A percentile compares a stretch with the other conserved stretches of the same genome.
Evolutionary conservation across 2,113 vertebrate genomes (phyloP).

Genomic region (Ranitomeya imitator): DNA sequence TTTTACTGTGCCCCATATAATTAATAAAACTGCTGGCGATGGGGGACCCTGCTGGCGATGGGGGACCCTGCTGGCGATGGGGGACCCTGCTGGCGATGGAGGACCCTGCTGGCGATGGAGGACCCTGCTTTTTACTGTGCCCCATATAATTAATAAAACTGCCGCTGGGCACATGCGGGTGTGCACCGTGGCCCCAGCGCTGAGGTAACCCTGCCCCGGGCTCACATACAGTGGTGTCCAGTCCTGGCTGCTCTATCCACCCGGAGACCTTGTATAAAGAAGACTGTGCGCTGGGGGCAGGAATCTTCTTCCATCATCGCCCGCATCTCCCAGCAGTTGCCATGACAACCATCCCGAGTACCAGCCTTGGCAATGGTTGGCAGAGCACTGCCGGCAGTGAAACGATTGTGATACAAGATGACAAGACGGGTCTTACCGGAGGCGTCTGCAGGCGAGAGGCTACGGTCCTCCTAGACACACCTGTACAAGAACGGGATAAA

Average conservation of each 20-base stretch:
- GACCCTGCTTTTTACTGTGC: no score
- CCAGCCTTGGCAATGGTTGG: not conserved
- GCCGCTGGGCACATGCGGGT: no score
- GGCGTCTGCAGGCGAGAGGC: not conserved
- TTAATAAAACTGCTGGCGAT: no score
- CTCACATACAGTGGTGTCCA: no score
- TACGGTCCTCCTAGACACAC: not conserved
- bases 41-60: no score
- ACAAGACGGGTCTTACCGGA: not conserved
- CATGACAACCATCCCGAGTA: conserved; percentile 37
- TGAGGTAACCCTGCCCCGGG: no score
- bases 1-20: no score
- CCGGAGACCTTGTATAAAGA: not conserved
- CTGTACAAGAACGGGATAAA: not conserved
- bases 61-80: no score
- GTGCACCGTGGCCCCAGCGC: no score
- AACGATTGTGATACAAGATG: not conserved
- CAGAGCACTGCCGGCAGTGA: not conserved
- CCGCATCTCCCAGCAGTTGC: conserved; percentile 37
- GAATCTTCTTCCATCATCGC: not conserved
- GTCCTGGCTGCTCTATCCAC: not conserved
- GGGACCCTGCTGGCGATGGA: no score
- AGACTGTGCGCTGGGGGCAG: not conserved
- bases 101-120: no score
- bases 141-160: no score